Evolutionary conservation across 2,797 vertebrate genomes (phyloP).

Genomic region (Glyptemys insculpta): DNA sequence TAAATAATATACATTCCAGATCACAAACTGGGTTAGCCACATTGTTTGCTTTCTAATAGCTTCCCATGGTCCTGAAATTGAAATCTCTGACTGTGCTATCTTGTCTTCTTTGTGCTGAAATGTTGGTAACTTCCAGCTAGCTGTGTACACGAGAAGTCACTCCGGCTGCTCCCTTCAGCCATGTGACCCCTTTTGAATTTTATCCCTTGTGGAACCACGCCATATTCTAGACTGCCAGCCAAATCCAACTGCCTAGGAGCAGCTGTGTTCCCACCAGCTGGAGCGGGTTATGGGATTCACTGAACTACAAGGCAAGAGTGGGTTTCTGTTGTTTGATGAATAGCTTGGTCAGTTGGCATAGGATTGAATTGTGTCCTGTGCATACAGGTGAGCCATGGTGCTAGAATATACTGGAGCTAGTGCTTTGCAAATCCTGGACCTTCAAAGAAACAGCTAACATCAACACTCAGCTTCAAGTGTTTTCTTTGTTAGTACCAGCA

Average conservation of each 20-base stretch:
- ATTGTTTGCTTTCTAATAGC: fast-evolving
- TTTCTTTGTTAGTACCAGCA: fast-evolving
- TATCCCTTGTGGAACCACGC: neutral
- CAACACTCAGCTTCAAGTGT: neutral
- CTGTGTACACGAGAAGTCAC: neutral
- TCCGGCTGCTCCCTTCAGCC: too few species aligned
- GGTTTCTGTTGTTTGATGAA: neutral
- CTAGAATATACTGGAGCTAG: neutral
- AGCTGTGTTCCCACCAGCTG: neutral
- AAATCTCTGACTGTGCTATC: neutral
- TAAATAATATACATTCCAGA: fast-evolving
- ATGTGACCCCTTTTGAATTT: neutral
- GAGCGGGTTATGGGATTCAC: fast-evolving
- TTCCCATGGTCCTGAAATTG: neutral
- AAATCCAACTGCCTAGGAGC: neutral
- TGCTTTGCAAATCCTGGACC: neutral
- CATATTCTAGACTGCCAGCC: neutral
- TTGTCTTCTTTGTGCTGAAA: neutral
- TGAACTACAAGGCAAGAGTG: fast-evolving
- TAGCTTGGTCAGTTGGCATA: neutral
- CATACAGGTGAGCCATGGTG: neutral
- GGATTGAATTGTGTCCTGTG: neutral
- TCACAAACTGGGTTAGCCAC: fast-evolving
- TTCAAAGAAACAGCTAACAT: neutral
- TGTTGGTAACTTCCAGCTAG: neutral